phyloP scores from a whole-genome alignment of 1,140 invertebrate species.

The Drosophila asahinai region DNA sequence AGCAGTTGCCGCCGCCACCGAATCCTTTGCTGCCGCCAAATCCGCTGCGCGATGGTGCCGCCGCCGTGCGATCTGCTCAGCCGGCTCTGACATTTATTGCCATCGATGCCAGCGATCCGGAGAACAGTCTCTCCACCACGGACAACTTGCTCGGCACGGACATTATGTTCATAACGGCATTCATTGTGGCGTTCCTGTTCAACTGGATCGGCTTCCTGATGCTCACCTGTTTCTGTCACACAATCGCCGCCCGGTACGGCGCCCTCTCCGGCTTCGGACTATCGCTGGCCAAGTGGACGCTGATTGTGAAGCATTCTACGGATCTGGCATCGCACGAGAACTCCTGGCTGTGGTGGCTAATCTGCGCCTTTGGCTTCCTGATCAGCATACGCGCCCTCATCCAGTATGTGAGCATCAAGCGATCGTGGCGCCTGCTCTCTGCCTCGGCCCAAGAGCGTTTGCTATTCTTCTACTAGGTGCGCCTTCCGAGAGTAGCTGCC shows the following conservation, averaged over 20 bases:
- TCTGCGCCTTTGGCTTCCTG: slow-evolving; percentile 94
- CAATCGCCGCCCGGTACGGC: slow-evolving; percentile 96
- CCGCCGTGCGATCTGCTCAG: slow-evolving; percentile 85
- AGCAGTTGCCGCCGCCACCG: slow-evolving; percentile 71
- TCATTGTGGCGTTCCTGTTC: slow-evolving; percentile 95
- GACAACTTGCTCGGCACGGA: slow-evolving; percentile 94
- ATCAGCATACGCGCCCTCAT: slow-evolving; percentile 95
- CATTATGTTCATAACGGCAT: slow-evolving; percentile 94
- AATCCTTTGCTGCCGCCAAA: slow-evolving; percentile 71
- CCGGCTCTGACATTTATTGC: slow-evolving; percentile 90
- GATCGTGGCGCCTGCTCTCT: slow-evolving; percentile 94
- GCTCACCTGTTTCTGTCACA: slow-evolving; percentile 96
- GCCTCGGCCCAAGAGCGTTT: slow-evolving; percentile 93
- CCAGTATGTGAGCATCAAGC: slow-evolving; percentile 95
- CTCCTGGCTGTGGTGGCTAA: slow-evolving; percentile 95
- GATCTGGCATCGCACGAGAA: slow-evolving; percentile 94
- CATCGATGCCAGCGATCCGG: slow-evolving; percentile 89
- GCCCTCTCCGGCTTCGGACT: slow-evolving; percentile 96
- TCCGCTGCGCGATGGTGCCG: slow-evolving; percentile 85
- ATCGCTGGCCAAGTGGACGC: slow-evolving; percentile 96
- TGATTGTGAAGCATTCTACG: slow-evolving; percentile 96
- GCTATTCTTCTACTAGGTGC: slow-evolving; percentile 92
- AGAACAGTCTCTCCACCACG: slow-evolving; percentile 88
- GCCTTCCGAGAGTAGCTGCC: slow-evolving; percentile 35
- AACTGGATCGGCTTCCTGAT: slow-evolving; percentile 98